phyloP scores from a whole-genome alignment of 1,140 invertebrate genomes.

The Globodera ellingtonae region DNA sequence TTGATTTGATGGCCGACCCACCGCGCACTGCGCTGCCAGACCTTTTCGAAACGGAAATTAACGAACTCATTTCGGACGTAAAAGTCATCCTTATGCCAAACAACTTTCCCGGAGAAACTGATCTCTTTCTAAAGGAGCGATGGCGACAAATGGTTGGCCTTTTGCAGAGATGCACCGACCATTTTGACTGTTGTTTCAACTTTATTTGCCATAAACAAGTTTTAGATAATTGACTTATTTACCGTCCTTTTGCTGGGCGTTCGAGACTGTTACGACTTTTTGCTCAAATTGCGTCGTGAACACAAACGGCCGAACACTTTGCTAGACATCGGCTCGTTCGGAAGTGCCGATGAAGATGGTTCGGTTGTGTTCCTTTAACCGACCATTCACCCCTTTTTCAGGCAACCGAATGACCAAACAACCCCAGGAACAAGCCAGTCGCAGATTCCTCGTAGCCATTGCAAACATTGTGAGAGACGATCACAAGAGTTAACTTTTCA shows the following conservation, averaged over 20 bases:
- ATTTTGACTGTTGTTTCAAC: not conserved
- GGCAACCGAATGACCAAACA: not conserved
- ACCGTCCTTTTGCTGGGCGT: slow-evolving; percentile 47
- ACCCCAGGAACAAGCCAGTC: slow-evolving; percentile 37
- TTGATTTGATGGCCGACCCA: slow-evolving; percentile 49
- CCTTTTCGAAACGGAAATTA: slow-evolving; percentile 63
- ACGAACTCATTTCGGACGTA: slow-evolving; percentile 52
- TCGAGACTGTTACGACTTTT: slow-evolving; percentile 54
- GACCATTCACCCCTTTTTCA: not conserved
- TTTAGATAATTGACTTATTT: slow-evolving; percentile 51
- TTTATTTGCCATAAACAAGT: not conserved
- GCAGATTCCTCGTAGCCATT: slow-evolving; percentile 55
- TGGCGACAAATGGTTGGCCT: slow-evolving; percentile 38
- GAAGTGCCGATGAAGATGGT: slow-evolving; percentile 9
- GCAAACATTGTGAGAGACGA: slow-evolving; percentile 51
- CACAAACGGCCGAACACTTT: slow-evolving; percentile 49
- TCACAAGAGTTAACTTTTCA: not conserved
- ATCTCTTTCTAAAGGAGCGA: slow-evolving; percentile 56
- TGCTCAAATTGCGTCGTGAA: slow-evolving; percentile 37
- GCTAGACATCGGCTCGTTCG: slow-evolving; percentile 14
- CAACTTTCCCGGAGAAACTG: slow-evolving; percentile 55
- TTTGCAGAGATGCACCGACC: too few relatives aligned
- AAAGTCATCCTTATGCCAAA: slow-evolving; percentile 50
- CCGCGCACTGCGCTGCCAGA: slow-evolving; percentile 63
- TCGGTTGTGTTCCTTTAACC: not conserved